Evolutionary conservation across 2,797 vertebrate genomes (phyloP).

Genomic region (Tapera naevia): DNA sequence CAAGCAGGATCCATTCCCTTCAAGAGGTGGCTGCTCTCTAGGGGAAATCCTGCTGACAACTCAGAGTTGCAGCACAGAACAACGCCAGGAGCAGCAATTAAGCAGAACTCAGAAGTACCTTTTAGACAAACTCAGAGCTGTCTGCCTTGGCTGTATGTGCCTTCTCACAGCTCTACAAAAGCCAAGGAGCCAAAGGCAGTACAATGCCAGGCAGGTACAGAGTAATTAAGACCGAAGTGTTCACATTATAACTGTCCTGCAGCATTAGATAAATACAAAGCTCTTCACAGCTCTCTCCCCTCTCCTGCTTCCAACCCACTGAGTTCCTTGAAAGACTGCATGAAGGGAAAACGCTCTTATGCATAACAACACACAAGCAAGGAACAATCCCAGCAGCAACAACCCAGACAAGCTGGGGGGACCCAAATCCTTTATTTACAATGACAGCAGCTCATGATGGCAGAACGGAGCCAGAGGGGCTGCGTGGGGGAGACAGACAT

Average conservation of each 20-base stretch:
- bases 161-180: not conserved
- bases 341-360: not conserved
- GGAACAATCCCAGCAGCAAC: not conserved
- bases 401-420: not conserved
- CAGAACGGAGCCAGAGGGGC: not conserved
- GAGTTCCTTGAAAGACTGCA: not conserved
- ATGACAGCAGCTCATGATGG: not conserved
- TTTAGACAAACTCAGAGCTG: not conserved
- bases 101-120: not conserved
- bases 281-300: not conserved
- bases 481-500: not conserved
- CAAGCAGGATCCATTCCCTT: not conserved
- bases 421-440: not conserved
- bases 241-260: not conserved
- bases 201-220: not conserved
- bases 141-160: not conserved
- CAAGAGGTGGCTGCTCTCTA: not conserved
- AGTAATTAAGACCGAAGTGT: not conserved
- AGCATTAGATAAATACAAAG: not conserved
- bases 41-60: not conserved
- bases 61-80: not conserved
- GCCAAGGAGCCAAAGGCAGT: not conserved
- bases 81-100: not conserved
- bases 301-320: not conserved
- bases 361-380: not conserved